Conservation (phyloP, 2,797 vertebrate species). For the Varecia variegata region DNA sequence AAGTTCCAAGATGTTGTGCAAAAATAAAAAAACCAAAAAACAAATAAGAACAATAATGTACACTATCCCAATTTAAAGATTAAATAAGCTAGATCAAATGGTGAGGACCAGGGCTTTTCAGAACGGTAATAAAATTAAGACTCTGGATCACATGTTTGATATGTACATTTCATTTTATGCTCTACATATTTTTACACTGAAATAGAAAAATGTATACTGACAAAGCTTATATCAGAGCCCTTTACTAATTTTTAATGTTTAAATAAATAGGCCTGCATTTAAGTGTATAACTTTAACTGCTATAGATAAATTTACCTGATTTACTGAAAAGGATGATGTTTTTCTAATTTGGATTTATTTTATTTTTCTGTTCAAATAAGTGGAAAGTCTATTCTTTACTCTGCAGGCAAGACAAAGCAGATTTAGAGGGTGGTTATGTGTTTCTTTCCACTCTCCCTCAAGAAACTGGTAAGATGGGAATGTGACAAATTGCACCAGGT, state of each 20-base stretch:
- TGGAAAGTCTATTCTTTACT: conserved; percentile 22
- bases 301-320: background rate
- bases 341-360: conserved; percentile 28
- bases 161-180: background rate
- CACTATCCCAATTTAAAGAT: background rate
- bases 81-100: background rate
- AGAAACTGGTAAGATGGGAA: conserved; percentile 23
- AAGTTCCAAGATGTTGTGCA: background rate
- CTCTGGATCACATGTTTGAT: background rate
- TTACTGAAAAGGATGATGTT: background rate
- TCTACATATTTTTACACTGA: background rate
- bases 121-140: conserved; percentile 6
- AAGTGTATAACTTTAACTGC: background rate
- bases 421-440: background rate
- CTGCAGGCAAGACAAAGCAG: conserved; percentile 36
- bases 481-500: background rate
- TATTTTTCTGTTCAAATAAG: conserved; percentile 26
- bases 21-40: background rate
- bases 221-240: background rate
- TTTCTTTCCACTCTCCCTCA: background rate
- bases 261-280: background rate
- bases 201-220: background rate
- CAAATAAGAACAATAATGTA: background rate
- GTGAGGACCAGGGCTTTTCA: background rate
- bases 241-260: conserved; percentile 14